These are phyloP conservation scores for Mormoops blainvillei DNA, from an alignment of 2,113 vertebrate genomes.

Conservation along the genomic window DNA sequence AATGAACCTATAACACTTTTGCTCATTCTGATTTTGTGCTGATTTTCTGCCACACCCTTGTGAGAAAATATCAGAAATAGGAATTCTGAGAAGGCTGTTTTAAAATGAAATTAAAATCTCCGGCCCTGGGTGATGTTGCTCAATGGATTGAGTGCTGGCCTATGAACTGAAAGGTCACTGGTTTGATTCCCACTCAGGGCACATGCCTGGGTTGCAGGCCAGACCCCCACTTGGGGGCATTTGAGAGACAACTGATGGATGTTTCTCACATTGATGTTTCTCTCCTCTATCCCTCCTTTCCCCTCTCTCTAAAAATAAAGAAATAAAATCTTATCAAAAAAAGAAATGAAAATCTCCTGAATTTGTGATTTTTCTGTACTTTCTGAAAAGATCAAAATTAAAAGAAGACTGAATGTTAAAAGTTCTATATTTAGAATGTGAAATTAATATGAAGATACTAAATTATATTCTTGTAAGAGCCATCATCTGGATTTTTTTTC, in stretches of 20 bases:
- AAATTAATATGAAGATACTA: background rate
- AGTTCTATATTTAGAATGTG: background rate
- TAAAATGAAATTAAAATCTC: background rate
- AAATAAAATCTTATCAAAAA: too few species aligned
- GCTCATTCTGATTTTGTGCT: background rate
- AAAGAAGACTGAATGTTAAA: slow-evolving; percentile 4
- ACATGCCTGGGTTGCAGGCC: too few species aligned
- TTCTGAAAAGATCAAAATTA: background rate
- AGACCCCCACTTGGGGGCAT: too few species aligned
- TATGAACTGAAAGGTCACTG: too few species aligned
- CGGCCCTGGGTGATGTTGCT: too few species aligned
- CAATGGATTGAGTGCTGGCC: too few species aligned
- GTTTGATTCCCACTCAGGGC: too few species aligned
- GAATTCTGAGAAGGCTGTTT: background rate
- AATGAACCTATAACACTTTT: background rate
- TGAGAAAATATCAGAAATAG: background rate
- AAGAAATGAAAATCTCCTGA: background rate
- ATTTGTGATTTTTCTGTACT: background rate
- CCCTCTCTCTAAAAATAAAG: too few species aligned
- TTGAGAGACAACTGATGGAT: too few species aligned
- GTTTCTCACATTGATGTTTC: too few species aligned
- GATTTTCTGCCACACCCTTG: background rate
- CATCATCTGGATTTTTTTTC: background rate
- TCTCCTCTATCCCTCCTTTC: too few species aligned
- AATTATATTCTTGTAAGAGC: background rate